A percentile compares a stretch with the other conserved stretches of the same genome.
phyloP scores from a whole-genome alignment of 2,797 vertebrate genomes.

The Mionectes olivaceus region DNA sequence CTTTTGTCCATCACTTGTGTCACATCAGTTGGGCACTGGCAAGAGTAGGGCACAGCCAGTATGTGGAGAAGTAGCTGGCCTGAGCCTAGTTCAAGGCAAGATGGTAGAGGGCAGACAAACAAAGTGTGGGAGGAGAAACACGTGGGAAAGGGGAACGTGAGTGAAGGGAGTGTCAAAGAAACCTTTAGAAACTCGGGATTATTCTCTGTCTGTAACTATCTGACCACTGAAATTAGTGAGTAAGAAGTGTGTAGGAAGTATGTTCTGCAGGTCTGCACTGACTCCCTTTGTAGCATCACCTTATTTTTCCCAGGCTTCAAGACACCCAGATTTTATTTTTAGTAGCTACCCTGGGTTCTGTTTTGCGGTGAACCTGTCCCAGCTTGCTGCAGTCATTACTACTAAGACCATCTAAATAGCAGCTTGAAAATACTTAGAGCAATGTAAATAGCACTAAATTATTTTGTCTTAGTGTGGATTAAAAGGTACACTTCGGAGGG shows the following conservation, averaged over 20 bases:
- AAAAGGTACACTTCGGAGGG: background rate
- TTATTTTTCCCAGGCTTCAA: slow-evolving; percentile 27
- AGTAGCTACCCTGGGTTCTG: slow-evolving; percentile 16
- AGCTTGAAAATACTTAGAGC: background rate
- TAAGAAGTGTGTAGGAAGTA: background rate
- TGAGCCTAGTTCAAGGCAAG: background rate
- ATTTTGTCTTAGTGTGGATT: background rate
- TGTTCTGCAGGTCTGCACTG: background rate
- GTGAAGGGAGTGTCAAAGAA: background rate
- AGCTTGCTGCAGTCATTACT: slow-evolving; percentile 31
- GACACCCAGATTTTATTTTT: slow-evolving; percentile 38
- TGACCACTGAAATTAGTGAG: background rate
- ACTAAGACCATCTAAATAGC: background rate
- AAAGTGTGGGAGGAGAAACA: background rate
- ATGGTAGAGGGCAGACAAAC: background rate
- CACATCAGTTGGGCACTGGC: rapidly evolving
- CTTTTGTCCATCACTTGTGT: background rate
- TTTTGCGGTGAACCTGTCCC: background rate
- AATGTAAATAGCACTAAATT: background rate
- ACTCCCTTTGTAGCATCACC: background rate
- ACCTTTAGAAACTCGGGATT: background rate
- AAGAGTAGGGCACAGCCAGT: background rate
- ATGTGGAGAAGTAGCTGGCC: background rate
- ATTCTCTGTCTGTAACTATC: background rate
- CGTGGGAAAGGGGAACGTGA: background rate